Base-by-base conservation (phyloP, 1,140 invertebrate genomes). In the Dryas iulia region DNA sequence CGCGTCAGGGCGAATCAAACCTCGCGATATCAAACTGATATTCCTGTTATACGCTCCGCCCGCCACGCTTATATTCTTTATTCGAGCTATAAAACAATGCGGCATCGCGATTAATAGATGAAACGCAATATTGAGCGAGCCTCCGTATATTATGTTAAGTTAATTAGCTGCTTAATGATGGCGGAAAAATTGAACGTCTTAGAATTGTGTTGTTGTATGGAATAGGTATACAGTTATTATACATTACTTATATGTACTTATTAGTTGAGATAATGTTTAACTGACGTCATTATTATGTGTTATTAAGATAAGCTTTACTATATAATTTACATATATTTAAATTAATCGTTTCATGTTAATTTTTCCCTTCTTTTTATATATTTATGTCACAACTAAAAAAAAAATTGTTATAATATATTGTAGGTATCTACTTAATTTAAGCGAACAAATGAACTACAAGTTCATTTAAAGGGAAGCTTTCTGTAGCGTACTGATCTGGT, bases 31-130 rank as follows among this genome's bases (percentile, higher is more conserved):
- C 87, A 90, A 88, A 89, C 77, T 85, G 84, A 89, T 89, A 89
- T 89, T 84, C 83, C 77, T 79, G 79, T 74, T 78, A 76, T 78
- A 83, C 79, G 81, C 86, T 83, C 85, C 87, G 86, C 87, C 89
- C 84, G 82, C 77, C 74, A 14, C 77, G 71, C 68, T 83, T 86
- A 76, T 84, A 84, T 84, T 86, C 82, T 89, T 89, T 90, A 88
- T 91, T 89, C 80, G 68, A 77, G 71, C 75, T 83, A 89, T 90
- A 87, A 90, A 89, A 87, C 88, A 85, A 89, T 89, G 81, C 77
- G 66, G 72, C 75, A 76, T 80, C 66, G 76, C 62, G 59, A 69
- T 64, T 65, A 58, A 69, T 59, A 35, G 24, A 54, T 56, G 30
- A 35, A 24, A 58, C 24, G 25, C 31, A 12, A 18, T 57, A 33